These are phyloP conservation scores for Eurytoma adleriae DNA, from an alignment of 2,888 invertebrate genomes.

Conservation along the genomic window DNA sequence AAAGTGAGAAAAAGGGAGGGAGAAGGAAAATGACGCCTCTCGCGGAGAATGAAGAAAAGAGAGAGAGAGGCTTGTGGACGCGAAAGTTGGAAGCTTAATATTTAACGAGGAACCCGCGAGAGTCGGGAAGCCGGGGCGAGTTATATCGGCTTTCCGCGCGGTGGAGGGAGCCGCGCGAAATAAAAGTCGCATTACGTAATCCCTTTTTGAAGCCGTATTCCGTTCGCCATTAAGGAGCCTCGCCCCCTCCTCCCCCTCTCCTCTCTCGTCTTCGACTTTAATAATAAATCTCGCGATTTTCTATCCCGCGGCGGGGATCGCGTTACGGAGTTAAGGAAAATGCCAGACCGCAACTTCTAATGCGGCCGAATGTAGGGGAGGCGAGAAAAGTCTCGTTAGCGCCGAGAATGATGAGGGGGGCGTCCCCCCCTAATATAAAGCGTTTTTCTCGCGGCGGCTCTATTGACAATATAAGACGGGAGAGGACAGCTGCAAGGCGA, in stretches of 20 bases:
- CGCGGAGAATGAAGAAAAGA: not conserved
- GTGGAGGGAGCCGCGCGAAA: slow-evolving; percentile 53
- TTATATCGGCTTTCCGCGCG: slow-evolving; percentile 58
- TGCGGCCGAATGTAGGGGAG: slow-evolving; percentile 20
- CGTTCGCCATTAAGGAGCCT: slow-evolving; percentile 70
- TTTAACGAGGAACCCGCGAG: slow-evolving; percentile 69
- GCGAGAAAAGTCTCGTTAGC: slow-evolving; percentile 54
- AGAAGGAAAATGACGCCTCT: not conserved
- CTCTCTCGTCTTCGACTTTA: slow-evolving; percentile 63
- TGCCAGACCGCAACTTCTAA: slow-evolving; percentile 34
- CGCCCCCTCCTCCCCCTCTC: slow-evolving; percentile 57
- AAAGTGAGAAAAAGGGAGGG: slow-evolving; percentile 10
- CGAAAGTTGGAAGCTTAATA: slow-evolving; percentile 70
- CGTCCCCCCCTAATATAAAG: slow-evolving; percentile 2
- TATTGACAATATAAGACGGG: slow-evolving; percentile 15
- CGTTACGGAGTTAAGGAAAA: slow-evolving; percentile 59
- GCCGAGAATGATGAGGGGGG: not conserved
- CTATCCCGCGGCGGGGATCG: slow-evolving; percentile 61
- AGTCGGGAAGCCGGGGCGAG: slow-evolving; percentile 46
- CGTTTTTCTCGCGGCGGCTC: slow-evolving; percentile 1
- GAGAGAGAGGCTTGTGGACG: slow-evolving; percentile 51
- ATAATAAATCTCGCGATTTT: slow-evolving; percentile 68
- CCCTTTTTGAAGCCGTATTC: slow-evolving; percentile 73
- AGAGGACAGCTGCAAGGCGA: not conserved
- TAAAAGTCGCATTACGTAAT: slow-evolving; percentile 70